Evolutionary conservation across 2,888 invertebrate species (phyloP).

Genomic region (Nomada ferruginata): DNA sequence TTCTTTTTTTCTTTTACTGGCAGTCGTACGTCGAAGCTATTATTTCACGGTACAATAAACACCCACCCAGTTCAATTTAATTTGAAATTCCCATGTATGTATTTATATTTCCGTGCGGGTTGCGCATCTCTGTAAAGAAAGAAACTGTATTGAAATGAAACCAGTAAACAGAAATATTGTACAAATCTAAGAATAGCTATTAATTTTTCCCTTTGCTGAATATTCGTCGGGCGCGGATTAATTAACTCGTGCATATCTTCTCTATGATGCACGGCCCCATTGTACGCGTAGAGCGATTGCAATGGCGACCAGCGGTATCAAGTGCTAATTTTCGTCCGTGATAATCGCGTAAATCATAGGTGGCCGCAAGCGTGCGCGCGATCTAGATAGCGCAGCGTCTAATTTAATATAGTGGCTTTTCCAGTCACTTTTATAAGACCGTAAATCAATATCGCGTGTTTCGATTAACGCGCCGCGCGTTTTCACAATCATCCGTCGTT

Average conservation of each 20-base stretch:
- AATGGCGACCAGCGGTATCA: slow-evolving; percentile 26
- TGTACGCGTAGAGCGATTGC: slow-evolving; percentile 40
- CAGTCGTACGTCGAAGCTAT: too few species aligned
- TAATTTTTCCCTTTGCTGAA: background rate
- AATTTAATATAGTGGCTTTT: slow-evolving; percentile 66
- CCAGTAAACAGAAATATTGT: too few species aligned
- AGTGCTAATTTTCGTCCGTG: slow-evolving; percentile 57
- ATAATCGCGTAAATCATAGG: slow-evolving; percentile 46
- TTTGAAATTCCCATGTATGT: too few species aligned
- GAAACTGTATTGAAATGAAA: too few species aligned
- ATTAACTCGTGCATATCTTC: slow-evolving; percentile 28
- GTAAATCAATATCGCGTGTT: slow-evolving; percentile 60
- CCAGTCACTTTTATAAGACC: slow-evolving; percentile 47
- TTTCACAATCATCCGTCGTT: slow-evolving; percentile 33
- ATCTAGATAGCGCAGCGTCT: slow-evolving; percentile 56
- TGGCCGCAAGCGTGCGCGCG: slow-evolving; percentile 23
- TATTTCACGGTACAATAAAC: too few species aligned
- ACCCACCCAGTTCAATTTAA: too few species aligned
- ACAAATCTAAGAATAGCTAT: too few species aligned
- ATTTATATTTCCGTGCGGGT: too few species aligned
- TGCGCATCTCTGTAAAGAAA: too few species aligned
- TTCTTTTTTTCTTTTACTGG: too few species aligned
- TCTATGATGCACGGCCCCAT: slow-evolving; percentile 49
- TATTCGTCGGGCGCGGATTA: slow-evolving; percentile 6
- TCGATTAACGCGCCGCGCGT: slow-evolving; percentile 54